A percentile compares a stretch with the other conserved stretches of the same genome.
phyloP scores from a whole-genome alignment of 2,113 vertebrate genomes.

The Machaerirhynchus nigripectus region DNA sequence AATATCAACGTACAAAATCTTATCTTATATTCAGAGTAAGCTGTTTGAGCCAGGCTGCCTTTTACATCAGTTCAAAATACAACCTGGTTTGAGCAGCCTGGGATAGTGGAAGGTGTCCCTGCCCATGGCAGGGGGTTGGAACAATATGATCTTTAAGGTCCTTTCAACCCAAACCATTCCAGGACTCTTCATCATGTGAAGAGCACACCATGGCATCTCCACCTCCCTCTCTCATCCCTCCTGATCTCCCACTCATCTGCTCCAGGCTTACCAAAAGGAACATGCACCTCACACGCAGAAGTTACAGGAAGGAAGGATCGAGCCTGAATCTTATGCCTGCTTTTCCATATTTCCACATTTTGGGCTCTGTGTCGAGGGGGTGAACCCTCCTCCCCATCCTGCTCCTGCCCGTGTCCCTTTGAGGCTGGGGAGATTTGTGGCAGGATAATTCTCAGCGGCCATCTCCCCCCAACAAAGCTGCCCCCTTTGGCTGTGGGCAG shows the following conservation, averaged over 20 bases:
- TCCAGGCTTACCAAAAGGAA: neutral
- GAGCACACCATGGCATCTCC: neutral
- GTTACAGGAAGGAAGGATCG: neutral
- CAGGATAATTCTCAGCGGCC: constrained; percentile 73
- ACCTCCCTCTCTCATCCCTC: neutral
- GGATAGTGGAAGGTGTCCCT: neutral
- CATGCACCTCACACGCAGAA: neutral
- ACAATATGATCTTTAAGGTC: neutral
- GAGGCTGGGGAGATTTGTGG: constrained; percentile 67
- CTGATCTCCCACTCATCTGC: neutral
- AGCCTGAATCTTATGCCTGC: neutral
- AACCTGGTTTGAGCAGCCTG: neutral
- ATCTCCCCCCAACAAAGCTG: constrained; percentile 67
- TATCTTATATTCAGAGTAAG: neutral
- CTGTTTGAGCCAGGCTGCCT: neutral
- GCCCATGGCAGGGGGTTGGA: neutral
- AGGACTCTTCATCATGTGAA: rapidly evolving
- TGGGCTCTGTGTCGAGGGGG: neutral
- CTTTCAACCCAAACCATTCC: neutral
- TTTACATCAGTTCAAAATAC: neutral
- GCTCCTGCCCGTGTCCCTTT: constrained; percentile 37
- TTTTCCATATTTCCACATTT: constrained; percentile 61
- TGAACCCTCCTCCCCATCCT: constrained; percentile 22
- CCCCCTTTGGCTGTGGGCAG: constrained; percentile 68
- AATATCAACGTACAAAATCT: neutral